phyloP scores from a whole-genome alignment of 2,888 invertebrate species.

The Lasioglossum leucozonium region DNA sequence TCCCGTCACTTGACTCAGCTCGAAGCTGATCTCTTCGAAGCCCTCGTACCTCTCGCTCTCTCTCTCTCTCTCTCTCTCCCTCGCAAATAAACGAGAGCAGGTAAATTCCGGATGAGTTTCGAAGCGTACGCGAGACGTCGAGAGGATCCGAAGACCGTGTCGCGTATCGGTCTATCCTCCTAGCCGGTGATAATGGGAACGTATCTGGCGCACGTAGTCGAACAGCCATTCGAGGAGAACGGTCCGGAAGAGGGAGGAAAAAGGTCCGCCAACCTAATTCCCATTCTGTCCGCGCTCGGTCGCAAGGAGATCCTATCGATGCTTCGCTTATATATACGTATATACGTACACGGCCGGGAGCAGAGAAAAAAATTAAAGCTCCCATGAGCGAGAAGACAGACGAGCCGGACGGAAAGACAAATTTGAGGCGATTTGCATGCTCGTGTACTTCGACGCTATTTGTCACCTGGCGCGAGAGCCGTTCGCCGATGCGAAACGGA shows the following conservation, averaged over 20 bases:
- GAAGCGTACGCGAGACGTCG: neutral
- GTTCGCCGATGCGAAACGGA: neutral
- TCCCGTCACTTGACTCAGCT: neutral
- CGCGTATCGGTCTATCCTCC: slow-evolving; percentile 5
- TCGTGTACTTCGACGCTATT: neutral
- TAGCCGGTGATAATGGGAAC: slow-evolving; percentile 16
- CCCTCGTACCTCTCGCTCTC: neutral
- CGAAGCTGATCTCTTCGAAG: neutral
- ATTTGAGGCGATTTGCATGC: slow-evolving; percentile 6
- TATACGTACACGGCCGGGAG: neutral
- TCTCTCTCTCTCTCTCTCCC: neutral
- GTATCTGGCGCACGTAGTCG: slow-evolving; percentile 16
- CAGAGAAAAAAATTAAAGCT: slow-evolving; percentile 12
- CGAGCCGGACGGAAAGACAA: neutral
- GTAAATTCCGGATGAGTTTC: slow-evolving; percentile 4
- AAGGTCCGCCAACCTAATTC: slow-evolving; percentile 38
- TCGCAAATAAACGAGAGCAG: neutral
- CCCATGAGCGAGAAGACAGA: neutral
- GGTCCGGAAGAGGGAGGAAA: neutral
- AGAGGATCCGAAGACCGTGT: neutral
- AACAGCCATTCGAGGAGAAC: slow-evolving; percentile 4
- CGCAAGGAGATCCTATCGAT: slow-evolving; percentile 30
- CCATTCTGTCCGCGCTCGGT: slow-evolving; percentile 33
- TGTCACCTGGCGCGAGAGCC: neutral
- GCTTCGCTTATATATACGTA: slow-evolving; percentile 10